phyloP scores from a whole-genome alignment of 2,888 invertebrate genomes.

The Eumerus sabulonum region DNA sequence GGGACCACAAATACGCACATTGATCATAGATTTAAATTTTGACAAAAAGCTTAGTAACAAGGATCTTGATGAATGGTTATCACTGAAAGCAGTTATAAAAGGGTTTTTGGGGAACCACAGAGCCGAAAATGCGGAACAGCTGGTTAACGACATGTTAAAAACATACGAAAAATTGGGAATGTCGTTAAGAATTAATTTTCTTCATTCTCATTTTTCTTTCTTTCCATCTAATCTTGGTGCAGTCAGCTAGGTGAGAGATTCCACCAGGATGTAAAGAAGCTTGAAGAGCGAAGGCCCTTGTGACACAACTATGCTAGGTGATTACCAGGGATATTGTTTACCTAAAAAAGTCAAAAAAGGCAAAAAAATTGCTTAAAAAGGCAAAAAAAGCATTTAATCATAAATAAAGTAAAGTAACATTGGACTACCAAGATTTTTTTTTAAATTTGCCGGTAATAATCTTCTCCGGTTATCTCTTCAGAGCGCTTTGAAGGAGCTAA shows the following conservation, averaged over 20 bases:
- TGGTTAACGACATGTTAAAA: constrained; percentile 2
- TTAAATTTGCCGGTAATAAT: too few species aligned
- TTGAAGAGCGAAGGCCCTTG: too few species aligned
- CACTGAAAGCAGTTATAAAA: constrained; percentile 17
- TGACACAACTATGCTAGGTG: too few species aligned
- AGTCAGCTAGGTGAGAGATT: constrained; percentile 34
- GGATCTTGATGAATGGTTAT: constrained; percentile 10
- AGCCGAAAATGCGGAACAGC: constrained; percentile 7
- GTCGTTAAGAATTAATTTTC: constrained; percentile 37
- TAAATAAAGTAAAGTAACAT: too few species aligned
- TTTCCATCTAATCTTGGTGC: constrained; percentile 31
- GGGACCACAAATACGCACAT: too few species aligned
- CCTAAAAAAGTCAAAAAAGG: too few species aligned
- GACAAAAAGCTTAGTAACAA: not conserved
- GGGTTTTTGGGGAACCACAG: constrained; percentile 13
- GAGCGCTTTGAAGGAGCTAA: too few species aligned
- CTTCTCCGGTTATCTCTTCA: too few species aligned
- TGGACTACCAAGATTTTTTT: too few species aligned
- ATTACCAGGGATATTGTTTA: too few species aligned
- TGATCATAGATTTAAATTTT: constrained; percentile 15
- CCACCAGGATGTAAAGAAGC: constrained; percentile 12
- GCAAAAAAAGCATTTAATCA: too few species aligned
- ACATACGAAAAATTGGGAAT: constrained; percentile 16
- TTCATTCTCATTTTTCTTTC: constrained; percentile 38
- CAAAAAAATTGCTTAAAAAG: too few species aligned